phyloP scores from a whole-genome alignment of 1,140 invertebrate species.

The Philaenus spumarius region DNA sequence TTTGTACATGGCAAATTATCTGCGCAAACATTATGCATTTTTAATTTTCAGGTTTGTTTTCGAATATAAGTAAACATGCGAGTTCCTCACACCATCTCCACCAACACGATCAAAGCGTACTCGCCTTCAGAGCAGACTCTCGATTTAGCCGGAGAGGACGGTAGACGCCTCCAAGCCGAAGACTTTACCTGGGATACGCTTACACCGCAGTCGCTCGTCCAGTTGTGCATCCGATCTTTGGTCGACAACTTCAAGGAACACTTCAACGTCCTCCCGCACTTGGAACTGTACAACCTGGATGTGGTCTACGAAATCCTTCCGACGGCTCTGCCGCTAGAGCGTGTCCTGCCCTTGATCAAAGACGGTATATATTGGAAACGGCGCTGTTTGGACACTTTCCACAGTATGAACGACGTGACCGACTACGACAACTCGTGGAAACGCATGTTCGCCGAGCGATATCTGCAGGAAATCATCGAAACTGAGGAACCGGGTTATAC shows the following conservation, averaged over 20 bases:
- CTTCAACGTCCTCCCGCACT: neutral
- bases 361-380: constrained; percentile 41
- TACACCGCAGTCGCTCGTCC: neutral
- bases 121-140: neutral
- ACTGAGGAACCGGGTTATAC: constrained; percentile 35
- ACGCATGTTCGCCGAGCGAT: constrained; percentile 34
- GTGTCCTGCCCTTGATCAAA: constrained; percentile 33
- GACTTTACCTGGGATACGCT: constrained; percentile 10
- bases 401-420: constrained; percentile 30
- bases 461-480: constrained; percentile 35
- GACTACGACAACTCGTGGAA: constrained; percentile 32
- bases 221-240: constrained; percentile 34
- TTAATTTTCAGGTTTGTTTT: no score
- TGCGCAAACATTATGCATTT: no score
- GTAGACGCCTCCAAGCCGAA: neutral
- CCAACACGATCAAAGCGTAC: constrained; percentile 14
- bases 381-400: constrained; percentile 33
- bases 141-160: neutral
- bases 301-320: constrained; percentile 38
- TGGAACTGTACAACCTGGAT: constrained; percentile 29
- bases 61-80: constrained; percentile 5
- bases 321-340: constrained; percentile 36
- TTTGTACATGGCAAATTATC: no score
- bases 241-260: constrained; percentile 13
- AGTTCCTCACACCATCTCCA: constrained; percentile 13